Percentiles rank a stretch among this genome's conserved stretches.
phyloP scores from a whole-genome alignment of 2,888 invertebrate species.

The Venusia cambrica region DNA sequence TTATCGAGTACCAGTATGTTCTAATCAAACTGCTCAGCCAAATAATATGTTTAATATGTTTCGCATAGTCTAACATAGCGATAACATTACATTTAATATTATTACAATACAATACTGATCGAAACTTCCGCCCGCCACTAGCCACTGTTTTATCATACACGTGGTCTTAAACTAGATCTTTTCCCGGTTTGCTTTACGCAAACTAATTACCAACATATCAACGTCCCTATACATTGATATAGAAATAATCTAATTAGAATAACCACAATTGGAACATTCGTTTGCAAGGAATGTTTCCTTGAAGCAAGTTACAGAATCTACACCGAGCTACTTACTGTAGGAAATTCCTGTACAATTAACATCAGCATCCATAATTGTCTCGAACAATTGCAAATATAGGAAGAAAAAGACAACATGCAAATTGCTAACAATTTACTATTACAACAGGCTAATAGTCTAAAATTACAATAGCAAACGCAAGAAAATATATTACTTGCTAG shows the following conservation, averaged over 20 bases:
- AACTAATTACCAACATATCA: constrained; percentile 44
- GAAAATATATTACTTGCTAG: constrained; percentile 17
- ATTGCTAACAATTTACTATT: constrained; percentile 26
- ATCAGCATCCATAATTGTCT: constrained; percentile 26
- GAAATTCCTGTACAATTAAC: constrained; percentile 32
- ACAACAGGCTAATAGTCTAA: constrained; percentile 23
- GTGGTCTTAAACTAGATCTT: constrained; percentile 52
- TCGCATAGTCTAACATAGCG: constrained; percentile 41
- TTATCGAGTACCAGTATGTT: constrained; percentile 5
- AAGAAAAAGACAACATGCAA: constrained; percentile 29
- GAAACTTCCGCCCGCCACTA: constrained; percentile 41
- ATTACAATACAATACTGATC: constrained; percentile 15
- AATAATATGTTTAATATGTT: constrained; percentile 45
- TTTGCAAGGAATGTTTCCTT: constrained; percentile 14
- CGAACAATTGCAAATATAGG: constrained; percentile 27
- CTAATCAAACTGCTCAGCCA: constrained; percentile 12
- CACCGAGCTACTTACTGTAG: constrained; percentile 25
- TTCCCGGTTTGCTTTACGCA: constrained; percentile 44
- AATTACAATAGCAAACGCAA: constrained; percentile 24
- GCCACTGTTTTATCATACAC: constrained; percentile 51
- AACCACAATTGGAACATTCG: constrained; percentile 35
- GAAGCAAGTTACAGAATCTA: constrained; percentile 10
- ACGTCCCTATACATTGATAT: constrained; percentile 38
- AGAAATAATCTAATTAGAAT: constrained; percentile 36
- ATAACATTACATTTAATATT: constrained; percentile 35